Evolutionary conservation across 2,113 vertebrate genomes (phyloP).

Genomic region (Poicephalus gulielmi): DNA sequence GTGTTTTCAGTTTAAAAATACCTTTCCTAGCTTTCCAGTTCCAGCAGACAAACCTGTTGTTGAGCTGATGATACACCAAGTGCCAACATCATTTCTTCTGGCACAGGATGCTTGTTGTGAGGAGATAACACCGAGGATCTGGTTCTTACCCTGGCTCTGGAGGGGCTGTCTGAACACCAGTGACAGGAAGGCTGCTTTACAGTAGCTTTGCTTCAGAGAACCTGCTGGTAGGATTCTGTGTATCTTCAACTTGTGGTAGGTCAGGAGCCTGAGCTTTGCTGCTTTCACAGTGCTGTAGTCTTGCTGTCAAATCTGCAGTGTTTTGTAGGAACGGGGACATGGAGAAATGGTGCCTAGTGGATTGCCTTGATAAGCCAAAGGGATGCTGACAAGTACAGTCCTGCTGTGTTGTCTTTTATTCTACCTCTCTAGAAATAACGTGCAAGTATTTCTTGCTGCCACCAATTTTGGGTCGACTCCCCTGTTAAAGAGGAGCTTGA

Average conservation of each 20-base stretch:
- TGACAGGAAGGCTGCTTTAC: background rate
- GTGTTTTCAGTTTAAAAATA: background rate
- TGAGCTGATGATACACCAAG: background rate
- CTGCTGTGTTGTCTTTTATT: background rate
- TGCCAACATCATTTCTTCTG: background rate
- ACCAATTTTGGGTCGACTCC: background rate
- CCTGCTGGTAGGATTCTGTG: background rate
- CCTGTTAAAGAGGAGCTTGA: background rate
- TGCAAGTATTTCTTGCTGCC: background rate
- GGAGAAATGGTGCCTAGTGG: background rate
- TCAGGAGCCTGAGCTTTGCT: background rate
- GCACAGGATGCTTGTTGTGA: background rate
- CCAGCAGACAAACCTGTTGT: background rate
- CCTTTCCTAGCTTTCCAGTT: background rate
- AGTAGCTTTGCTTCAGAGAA: background rate
- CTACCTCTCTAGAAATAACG: background rate
- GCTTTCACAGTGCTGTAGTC: fast-evolving
- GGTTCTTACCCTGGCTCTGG: background rate
- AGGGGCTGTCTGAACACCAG: background rate
- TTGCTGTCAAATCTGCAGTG: background rate
- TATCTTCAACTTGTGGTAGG: background rate
- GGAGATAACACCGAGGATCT: background rate
- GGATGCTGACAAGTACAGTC: background rate
- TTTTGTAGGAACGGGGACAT: background rate
- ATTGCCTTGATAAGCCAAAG: background rate